phyloP scores from a whole-genome alignment of 2,888 invertebrate genomes.

The Spilosoma lubricipeda region DNA sequence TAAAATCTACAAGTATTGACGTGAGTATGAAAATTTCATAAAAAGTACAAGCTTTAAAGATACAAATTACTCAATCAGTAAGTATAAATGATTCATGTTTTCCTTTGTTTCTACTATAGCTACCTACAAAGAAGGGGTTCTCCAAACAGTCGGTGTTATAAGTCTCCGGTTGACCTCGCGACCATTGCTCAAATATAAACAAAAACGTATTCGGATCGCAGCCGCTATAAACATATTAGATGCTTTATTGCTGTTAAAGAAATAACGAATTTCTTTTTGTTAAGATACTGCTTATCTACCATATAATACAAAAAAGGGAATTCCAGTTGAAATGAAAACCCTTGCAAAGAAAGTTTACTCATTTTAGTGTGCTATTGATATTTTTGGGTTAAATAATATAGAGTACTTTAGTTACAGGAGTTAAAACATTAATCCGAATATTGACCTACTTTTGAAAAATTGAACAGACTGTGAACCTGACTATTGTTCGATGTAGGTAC shows the following conservation, averaged over 20 bases:
- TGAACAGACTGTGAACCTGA: background rate
- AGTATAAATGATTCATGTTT: constrained; percentile 27
- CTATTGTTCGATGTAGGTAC: background rate
- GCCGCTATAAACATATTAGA: constrained; percentile 7
- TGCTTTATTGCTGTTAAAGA: constrained; percentile 24
- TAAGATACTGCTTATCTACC: background rate
- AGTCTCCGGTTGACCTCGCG: constrained; percentile 32
- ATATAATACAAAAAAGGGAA: background rate
- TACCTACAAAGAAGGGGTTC: constrained; percentile 22
- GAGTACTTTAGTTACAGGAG: background rate
- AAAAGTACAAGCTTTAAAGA: background rate
- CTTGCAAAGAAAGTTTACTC: background rate
- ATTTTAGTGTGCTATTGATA: too few species aligned
- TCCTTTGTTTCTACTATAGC: constrained; percentile 20
- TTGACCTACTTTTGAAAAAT: background rate
- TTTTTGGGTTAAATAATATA: too few species aligned
- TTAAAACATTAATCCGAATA: background rate
- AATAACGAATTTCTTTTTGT: background rate
- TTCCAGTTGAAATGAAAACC: background rate
- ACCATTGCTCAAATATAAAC: constrained; percentile 16
- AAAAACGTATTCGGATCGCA: constrained; percentile 5
- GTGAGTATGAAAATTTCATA: background rate
- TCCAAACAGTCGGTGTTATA: constrained; percentile 18
- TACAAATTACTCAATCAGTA: background rate
- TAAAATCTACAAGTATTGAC: background rate